Percentiles rank a stretch among this genome's conserved stretches.
Conservation (phyloP, 2,888 invertebrate species). For the Tetragonisca angustula region DNA sequence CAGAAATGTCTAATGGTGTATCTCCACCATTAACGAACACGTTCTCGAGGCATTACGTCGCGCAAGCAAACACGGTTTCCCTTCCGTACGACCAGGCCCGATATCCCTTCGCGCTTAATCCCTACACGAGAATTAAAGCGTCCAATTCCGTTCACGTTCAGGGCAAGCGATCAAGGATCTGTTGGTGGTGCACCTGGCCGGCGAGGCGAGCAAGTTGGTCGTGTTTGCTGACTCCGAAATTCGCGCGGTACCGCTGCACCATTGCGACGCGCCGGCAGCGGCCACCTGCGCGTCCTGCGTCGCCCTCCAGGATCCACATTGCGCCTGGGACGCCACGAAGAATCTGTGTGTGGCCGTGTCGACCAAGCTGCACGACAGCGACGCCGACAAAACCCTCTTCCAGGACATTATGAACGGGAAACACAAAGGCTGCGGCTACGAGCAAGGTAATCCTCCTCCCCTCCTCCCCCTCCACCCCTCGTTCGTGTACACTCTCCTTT, state of each 20-base stretch:
- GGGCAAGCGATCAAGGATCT: constrained; percentile 88
- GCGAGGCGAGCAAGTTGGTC: constrained; percentile 92
- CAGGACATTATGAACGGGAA: constrained; percentile 91
- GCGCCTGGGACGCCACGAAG: constrained; percentile 94
- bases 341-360: constrained; percentile 86
- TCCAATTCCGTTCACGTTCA: constrained; percentile 52
- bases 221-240: constrained; percentile 95
- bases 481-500: constrained; percentile 13
- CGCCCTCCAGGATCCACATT: constrained; percentile 97
- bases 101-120: constrained; percentile 8
- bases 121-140: constrained; percentile 15
- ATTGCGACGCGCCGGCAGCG: constrained; percentile 87
- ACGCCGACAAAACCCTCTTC: constrained; percentile 86
- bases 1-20: neutral
- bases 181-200: constrained; percentile 87
- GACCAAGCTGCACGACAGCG: constrained; percentile 86
- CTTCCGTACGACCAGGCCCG: neutral
- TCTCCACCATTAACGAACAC: neutral
- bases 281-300: constrained; percentile 92
- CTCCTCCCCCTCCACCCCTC: neutral
- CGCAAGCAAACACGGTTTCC: neutral
- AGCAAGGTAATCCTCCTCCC: constrained; percentile 73
- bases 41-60: neutral
- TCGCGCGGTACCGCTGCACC: constrained; percentile 92
- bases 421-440: constrained; percentile 85